A percentile compares a stretch with the other conserved stretches of the same genome.
These are phyloP conservation scores for Cephus pulcher DNA, from an alignment of 2,888 invertebrate species.

Conservation along the genomic window DNA sequence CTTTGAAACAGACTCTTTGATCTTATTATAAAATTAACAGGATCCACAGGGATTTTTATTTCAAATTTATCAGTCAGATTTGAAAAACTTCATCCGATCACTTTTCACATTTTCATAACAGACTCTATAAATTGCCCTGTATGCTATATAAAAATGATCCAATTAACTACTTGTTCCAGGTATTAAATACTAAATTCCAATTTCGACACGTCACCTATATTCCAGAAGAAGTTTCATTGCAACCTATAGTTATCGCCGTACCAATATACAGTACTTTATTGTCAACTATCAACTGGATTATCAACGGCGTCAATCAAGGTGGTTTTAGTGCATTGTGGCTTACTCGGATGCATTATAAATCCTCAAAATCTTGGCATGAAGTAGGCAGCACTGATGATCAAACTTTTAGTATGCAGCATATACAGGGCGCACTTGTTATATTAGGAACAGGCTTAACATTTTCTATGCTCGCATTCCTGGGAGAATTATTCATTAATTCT, in stretches of 20 bases:
- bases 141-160: background rate
- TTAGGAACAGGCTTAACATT: background rate
- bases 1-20: background rate
- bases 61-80: background rate
- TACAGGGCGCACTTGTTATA: background rate
- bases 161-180: background rate
- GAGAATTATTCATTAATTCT: background rate
- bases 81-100: background rate
- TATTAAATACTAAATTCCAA: background rate
- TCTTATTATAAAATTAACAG: background rate
- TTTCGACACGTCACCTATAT: conserved; percentile 1
- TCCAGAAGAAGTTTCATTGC: background rate
- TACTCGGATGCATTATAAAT: background rate
- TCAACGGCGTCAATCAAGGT: background rate
- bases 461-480: background rate
- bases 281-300: background rate
- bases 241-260: background rate
- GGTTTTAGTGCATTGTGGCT: background rate
- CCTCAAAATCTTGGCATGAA: background rate
- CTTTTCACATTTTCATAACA: background rate
- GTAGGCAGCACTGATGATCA: background rate
- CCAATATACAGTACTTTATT: background rate
- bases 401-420: background rate
- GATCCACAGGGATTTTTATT: background rate
- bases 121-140: background rate